Base-by-base conservation (phyloP, 2,888 invertebrate genomes). In the Nomada flava region DNA sequence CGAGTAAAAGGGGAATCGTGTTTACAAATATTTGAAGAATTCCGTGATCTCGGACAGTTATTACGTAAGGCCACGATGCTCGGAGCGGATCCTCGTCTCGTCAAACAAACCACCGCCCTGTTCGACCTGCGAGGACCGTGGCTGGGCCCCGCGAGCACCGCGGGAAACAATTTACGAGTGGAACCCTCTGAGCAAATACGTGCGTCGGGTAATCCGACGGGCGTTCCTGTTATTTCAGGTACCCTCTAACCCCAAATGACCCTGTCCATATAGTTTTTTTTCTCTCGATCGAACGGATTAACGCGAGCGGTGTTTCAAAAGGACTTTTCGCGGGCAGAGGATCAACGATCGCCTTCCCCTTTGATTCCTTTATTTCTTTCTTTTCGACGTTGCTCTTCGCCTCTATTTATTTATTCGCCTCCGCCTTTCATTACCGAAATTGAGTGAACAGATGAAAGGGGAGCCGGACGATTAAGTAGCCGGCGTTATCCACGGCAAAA, bases 151-250 rank as follows among this genome's bases (percentile, higher is more conserved):
- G 65, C 62, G 53, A 79, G 36, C n/a, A 20, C 65, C 47, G 53
- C 77, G 72, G 77, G 76, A 83, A 90, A 87, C 85, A 85, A 87
- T 87, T 76, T 75, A 70, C 71, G 69, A 68, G 70, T 78, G 67
- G 76, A 70, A 79, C 87, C 81, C 83, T 82, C 85, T 82, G 85
- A 85, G 84, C 87, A 90, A 90, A 90, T 86, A 89, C 84, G 36
- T 36, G 36, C 36, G 82, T 69, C 74, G 85, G 67, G 86, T 90
- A 89, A 90, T 90, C 90, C 89, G 79, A 78, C 82, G 80, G 82
- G 82, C 84, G 85, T 83, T 86, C 68, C 81, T 90, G 90, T 90
- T 90, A 89, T 90, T 90, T 90, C 90, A 89, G 89, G 86, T 88
- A 87, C 76, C 69, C 79, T 70, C 68, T 67, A 72, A 81, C 79